Base-by-base conservation (phyloP, 2,888 invertebrate genomes). In the Mythimna impura region DNA sequence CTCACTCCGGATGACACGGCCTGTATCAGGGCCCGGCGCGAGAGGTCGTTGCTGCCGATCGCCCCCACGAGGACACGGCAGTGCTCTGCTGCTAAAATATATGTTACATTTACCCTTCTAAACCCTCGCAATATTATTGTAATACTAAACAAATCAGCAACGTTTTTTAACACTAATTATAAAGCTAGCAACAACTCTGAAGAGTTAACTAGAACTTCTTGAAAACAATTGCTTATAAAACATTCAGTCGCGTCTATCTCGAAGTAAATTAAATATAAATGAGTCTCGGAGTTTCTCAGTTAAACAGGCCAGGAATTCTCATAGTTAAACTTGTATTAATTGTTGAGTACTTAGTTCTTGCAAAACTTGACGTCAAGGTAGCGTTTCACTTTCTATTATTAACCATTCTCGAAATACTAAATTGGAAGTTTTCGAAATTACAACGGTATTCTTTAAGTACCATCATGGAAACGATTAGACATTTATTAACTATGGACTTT, bases 281-380 rank as follows among this genome's bases (percentile, higher is more conserved):
- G 86, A 82, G 80, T 82, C 84, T 83, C 47, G 66, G 83, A 83
- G 80, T 85, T 85, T 68, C 73, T 60, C 84, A 82, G 80, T 82
- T 83, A 86, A 89, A 83, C 86, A 84, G 80, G 78, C 81, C 80
- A 78, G 81, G 81, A 84, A 86, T 86, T 88, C 88, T 82, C 88
- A 87, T 83, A 86, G 82, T 89, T 86, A 86, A 88, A 88, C 76
- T 88, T 88, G 82, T 79, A 89, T 88, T 89, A 86, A 89, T 89
- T 90, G 88, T 85, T 74, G 78, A 83, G 83, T 72, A 76, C 84
- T 82, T 78, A 76, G 76, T 86, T 79, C 78, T 81, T 80, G 78
- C 34, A 73, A 82, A 87, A 86, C 75, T 87, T 58, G 55, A 71
- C 79, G 81, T 77, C 73, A 82, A 81, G 84, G 76, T 81, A 87